Evolutionary conservation across 1,140 invertebrate genomes (phyloP), one percentile per base, ranked within the genome.

Genomic region (Mizuhopecten yessoensis): DNA sequence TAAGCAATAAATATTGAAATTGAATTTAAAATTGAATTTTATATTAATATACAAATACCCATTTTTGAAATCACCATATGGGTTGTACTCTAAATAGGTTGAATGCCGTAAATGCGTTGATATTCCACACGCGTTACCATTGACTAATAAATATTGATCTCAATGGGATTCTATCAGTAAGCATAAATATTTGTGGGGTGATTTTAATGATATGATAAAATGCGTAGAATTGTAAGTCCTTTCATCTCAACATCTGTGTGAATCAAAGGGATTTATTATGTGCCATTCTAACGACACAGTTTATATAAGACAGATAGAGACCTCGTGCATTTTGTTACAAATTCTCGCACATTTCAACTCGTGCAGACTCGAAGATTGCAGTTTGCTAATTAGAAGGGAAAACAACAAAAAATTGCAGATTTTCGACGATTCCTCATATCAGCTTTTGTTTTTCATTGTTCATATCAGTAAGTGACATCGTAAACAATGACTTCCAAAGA

Each of bases 181-280:
- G 57, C 57, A 75, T 75, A 29, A 75, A 75, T 75, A 75, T 75
- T 75, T n/a, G 57, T 29, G 57, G 57, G 17, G 57, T 75, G 57
- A 75, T 75, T n/a, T 29, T 75, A 29, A 75, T 75, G 57, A 29
- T 29, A 75, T 75, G 57, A 75, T 75, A 75, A 75, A 75, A n/a
- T 5, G 2, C 29, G 23, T 75, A 23, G 5, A n/a, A 9, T 29
- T 75, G n/a, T n/a, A 29, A 75, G 57, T 75, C 11, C 57, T 75
- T 75, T 75, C 57, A 75, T 75, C 57, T 75, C 23, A n/a, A 3
- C n/a, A 75, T 75, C 57, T 75, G 57, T 13, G 29, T 75, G 57
- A 75, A 9, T 75, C 57, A 75, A 75, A 75, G n/a, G 57, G 11
- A 29, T 75, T 75, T 75, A 75, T 75, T 75, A 75, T 75, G 1